Percentiles rank a stretch among this genome's conserved stretches.
Conservation (phyloP, 2,113 vertebrate genomes). For the Opisthocomus hoazin region DNA sequence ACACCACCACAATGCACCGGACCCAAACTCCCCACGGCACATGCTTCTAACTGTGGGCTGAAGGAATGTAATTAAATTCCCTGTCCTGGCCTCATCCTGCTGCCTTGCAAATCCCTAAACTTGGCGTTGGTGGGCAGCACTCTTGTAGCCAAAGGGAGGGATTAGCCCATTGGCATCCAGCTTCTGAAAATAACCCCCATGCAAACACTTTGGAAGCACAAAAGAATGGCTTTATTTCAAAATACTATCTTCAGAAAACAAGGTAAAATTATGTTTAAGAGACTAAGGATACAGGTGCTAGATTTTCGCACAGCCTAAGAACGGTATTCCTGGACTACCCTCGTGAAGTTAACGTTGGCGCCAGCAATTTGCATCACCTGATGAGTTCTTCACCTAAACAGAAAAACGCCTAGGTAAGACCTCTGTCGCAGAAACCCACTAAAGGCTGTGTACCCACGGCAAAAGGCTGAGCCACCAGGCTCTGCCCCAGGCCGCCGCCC, state of each 20-base stretch:
- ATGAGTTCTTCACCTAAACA: background rate
- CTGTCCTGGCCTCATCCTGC: background rate
- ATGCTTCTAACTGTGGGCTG: rapidly evolving
- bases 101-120: background rate
- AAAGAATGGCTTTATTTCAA: background rate
- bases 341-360: background rate
- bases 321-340: background rate
- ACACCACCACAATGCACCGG: background rate
- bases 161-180: background rate
- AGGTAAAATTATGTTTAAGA: background rate
- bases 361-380: background rate
- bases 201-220: background rate
- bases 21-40: background rate
- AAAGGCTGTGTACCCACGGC: background rate
- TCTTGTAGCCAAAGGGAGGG: background rate
- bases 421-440: background rate
- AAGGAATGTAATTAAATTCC: background rate
- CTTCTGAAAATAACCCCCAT: background rate
- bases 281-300: background rate
- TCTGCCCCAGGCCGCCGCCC: background rate
- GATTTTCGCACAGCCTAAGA: background rate
- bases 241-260: background rate
- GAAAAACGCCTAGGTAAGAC: background rate
- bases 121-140: background rate
- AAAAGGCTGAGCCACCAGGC: rapidly evolving